Percentiles rank a stretch among this genome's conserved stretches.
phyloP scores from a whole-genome alignment of 1,140 invertebrate species.

The Melanaphis sacchari region DNA sequence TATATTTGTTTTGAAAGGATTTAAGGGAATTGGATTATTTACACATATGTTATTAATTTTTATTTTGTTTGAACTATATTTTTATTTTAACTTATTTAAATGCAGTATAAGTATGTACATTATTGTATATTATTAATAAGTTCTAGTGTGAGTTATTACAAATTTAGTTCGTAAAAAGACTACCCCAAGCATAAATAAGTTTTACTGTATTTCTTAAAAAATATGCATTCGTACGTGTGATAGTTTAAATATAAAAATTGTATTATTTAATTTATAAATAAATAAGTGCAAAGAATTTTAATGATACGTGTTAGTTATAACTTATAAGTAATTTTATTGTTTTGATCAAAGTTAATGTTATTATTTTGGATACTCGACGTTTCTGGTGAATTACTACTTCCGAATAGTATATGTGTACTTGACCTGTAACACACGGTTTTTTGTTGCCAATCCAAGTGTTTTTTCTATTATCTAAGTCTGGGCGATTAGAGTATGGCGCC shows the following conservation, averaged over 20 bases:
- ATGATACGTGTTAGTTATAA: too few relatives aligned
- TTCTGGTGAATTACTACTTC: background rate
- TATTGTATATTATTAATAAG: background rate
- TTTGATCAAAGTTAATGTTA: background rate
- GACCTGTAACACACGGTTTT: slow-evolving; percentile 16
- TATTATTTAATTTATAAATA: background rate
- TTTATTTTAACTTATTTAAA: too few relatives aligned
- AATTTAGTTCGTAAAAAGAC: background rate
- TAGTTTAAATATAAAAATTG: background rate
- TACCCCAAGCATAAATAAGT: background rate
- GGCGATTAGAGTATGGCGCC: slow-evolving; percentile 27
- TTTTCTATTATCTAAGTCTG: slow-evolving; percentile 35
- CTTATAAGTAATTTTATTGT: background rate
- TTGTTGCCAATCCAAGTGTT: slow-evolving; percentile 23
- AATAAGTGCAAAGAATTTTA: background rate
- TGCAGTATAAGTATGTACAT: too few relatives aligned
- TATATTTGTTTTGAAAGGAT: too few relatives aligned
- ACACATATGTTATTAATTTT: too few relatives aligned
- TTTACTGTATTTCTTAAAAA: background rate
- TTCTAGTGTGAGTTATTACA: background rate
- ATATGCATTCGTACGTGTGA: background rate
- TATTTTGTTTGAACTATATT: too few relatives aligned
- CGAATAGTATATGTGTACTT: slow-evolving; percentile 23
- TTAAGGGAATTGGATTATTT: too few relatives aligned
- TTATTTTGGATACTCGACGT: background rate